phyloP scores from a whole-genome alignment of 1,140 invertebrate genomes.

The Nomia melanderi region DNA sequence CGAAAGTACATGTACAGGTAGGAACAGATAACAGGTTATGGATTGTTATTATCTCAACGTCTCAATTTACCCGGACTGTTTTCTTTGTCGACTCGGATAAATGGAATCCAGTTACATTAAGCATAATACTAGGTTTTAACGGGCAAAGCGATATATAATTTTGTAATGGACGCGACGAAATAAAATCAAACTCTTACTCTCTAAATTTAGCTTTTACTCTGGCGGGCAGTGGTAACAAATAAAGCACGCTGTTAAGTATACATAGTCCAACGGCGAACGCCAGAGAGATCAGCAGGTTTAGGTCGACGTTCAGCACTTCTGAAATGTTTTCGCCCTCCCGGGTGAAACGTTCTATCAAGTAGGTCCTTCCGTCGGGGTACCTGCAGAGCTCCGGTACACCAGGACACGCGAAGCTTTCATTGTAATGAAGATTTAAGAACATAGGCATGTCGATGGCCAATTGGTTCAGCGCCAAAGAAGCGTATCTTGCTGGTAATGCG shows the following conservation, averaged over 20 bases:
- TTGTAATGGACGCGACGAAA: slow-evolving; percentile 39
- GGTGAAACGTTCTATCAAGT: slow-evolving; percentile 87
- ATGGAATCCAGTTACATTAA: too few relatives aligned
- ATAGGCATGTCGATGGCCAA: slow-evolving; percentile 69
- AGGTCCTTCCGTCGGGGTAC: slow-evolving; percentile 87
- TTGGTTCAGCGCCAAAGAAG: slow-evolving; percentile 74
- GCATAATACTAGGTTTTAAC: not conserved
- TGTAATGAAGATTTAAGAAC: slow-evolving; percentile 78
- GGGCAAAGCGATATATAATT: slow-evolving; percentile 30
- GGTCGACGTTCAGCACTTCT: slow-evolving; percentile 85
- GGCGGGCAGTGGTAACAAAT: slow-evolving; percentile 91
- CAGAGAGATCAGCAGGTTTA: slow-evolving; percentile 91
- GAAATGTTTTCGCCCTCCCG: slow-evolving; percentile 84
- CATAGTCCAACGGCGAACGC: slow-evolving; percentile 91
- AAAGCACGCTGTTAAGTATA: slow-evolving; percentile 91
- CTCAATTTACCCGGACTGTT: too few relatives aligned
- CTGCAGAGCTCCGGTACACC: slow-evolving; percentile 83
- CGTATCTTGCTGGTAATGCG: slow-evolving; percentile 76
- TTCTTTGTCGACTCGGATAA: too few relatives aligned
- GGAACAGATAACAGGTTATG: too few relatives aligned
- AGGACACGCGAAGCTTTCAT: slow-evolving; percentile 81
- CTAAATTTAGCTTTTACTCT: slow-evolving; percentile 94
- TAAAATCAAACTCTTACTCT: slow-evolving; percentile 80
- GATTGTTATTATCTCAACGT: too few relatives aligned
- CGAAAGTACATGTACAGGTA: too few relatives aligned